Evolutionary conservation across 2,113 vertebrate species (phyloP), one percentile per base, ranked within the genome.

Genomic region (Pipra filicauda): DNA sequence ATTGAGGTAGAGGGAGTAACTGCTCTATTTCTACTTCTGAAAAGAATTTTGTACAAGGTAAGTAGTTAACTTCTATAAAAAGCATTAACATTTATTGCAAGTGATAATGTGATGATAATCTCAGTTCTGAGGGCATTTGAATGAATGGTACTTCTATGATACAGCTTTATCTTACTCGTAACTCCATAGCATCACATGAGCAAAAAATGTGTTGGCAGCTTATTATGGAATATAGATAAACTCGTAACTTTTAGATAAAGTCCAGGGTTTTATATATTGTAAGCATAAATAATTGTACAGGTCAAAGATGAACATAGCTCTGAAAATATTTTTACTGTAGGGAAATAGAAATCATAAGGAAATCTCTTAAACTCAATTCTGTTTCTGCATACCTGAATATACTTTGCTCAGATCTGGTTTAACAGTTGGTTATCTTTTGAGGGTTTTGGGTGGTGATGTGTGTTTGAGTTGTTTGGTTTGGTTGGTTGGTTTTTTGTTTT

Each of bases 91-190:
- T 8, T 67, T 77, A 30, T 21, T 64, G 17, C 39, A 54, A n/a
- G 15, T 62, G 39, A 28, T 55, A 64, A 35, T 16, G 14, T 46
- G 33, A 31, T 66, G 22, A 30, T 64, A 22, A 46, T 54, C 26
- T 70, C 24, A 15, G 46, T 41, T 87, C 33, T 71, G 35, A 71
- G 46, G 65, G 30, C 26, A 9, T 51, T 51, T 75, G n/a, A 66
- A 21, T 69, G 44, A 88, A 39, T 0, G 0, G 6, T 61, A 15
- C 12, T 46, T 76, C 15, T 41, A 7, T 62, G 49, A 70, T 58
- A 41, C 10, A 58, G 11, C 20, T 83, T 75, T 79, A 24, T 58
- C 70, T 86, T 89, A 7, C 54, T 69, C 65, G 8, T 1, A 17
- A 8, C 80, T 65, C 31, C 64, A n/a, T 5, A 62, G 19, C 15